Evolutionary conservation across 2,797 vertebrate genomes (phyloP), one percentile per base, ranked within the genome.

Genomic region (Trematomus bernacchii): DNA sequence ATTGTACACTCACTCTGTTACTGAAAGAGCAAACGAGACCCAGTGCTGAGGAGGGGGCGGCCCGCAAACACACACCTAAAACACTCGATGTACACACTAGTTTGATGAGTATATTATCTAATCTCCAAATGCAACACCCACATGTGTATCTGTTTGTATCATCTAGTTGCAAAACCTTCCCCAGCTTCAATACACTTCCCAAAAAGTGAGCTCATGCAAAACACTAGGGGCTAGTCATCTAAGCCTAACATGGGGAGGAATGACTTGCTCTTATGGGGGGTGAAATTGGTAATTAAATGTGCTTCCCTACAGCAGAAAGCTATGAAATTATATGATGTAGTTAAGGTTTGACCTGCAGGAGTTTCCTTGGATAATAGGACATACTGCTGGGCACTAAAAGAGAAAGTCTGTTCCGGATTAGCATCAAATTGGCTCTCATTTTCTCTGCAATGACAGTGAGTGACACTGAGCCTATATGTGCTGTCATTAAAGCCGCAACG

Each of bases 391-490:
- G 77, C 77, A 57, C 9, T 30, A 82, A 77, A 79, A 66, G 66
- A 87, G 69, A 48, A 46, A 69, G 84, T 91, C 92, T 94, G 94
- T 68, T 93, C 84, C 19, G 44, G 75, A 93, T 95, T 93, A 93
- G 73, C 69, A 40, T 88, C 69, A 88, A 92, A 92, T 92, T 91
- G 91, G 85, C 82, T 80, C 83, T 91, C 91, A 92, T 94, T 93
- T 90, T 89, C 88, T 82, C 85, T 86, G 71, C 79, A 70, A 68
- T 89, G 89, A 91, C 81, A 91, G 79, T 88, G 89, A 91, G 77
- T 91, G 93, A 94, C 91, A 90, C 85, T 76, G 76, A 82, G 83
- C 82, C 85, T 73, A 64, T 82, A 87, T 85, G 79, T 73, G 85
- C 82, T 90, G 87, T 89, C 88, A 92, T 94, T 92, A 93, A 89